phyloP scores from a whole-genome alignment of 2,888 invertebrate genomes.

The Cataglyphis cursor region DNA sequence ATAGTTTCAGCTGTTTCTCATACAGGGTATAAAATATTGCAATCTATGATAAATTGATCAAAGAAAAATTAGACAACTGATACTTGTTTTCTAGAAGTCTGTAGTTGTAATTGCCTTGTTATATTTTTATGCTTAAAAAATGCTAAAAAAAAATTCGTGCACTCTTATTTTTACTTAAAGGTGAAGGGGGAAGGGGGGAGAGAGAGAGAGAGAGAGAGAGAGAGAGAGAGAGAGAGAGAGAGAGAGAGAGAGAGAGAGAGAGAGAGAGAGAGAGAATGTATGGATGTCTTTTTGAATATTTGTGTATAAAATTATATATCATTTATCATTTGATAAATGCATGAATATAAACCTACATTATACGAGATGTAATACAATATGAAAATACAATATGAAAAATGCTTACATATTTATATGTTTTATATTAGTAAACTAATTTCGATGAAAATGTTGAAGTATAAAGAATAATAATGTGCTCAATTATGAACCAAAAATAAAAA shows the following conservation, averaged over 20 bases:
- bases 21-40: constrained; percentile 12
- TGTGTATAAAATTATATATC: neutral
- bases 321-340: neutral
- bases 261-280: too few species aligned
- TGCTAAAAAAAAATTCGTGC: too few species aligned
- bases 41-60: neutral
- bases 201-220: too few species aligned
- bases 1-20: neutral
- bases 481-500: neutral
- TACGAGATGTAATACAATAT: neutral
- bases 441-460: neutral
- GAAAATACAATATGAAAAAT: neutral
- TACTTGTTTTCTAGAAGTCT: neutral
- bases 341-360: neutral
- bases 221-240: too few species aligned
- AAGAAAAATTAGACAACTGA: neutral
- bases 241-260: too few species aligned
- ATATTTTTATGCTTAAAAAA: neutral
- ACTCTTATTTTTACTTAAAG: too few species aligned
- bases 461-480: neutral
- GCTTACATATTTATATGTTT: neutral
- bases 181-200: too few species aligned
- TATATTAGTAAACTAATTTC: neutral
- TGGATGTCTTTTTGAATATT: neutral
- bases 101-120: neutral